These are phyloP conservation scores for Ptilodon capucinus DNA, from an alignment of 2,888 invertebrate genomes.

Conservation along the genomic window DNA sequence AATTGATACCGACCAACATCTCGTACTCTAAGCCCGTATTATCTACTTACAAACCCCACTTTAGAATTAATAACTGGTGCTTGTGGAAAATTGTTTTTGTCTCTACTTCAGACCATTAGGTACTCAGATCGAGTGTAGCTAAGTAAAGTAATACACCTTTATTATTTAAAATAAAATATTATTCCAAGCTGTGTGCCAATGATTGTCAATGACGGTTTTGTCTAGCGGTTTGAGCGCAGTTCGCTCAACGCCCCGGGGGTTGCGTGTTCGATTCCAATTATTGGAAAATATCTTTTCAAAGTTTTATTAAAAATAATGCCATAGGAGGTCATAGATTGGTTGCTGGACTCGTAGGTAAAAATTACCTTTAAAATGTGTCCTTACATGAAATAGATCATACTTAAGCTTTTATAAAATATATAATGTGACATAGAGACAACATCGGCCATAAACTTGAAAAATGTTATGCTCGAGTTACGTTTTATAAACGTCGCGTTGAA, in stretches of 20 bases:
- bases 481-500: slow-evolving; percentile 41
- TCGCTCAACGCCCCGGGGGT: no score
- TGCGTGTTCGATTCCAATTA: no score
- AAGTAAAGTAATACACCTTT: not conserved
- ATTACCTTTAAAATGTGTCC: no score
- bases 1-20: slow-evolving; percentile 33
- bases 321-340: no score
- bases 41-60: slow-evolving; percentile 33
- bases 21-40: slow-evolving; percentile 24
- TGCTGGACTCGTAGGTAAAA: no score
- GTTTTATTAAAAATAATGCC: no score
- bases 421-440: not conserved
- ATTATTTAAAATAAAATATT: not conserved
- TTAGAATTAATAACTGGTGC: slow-evolving; percentile 34
- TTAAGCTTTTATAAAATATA: not conserved
- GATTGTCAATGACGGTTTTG: no score
- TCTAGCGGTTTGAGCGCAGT: no score
- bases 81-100: slow-evolving; percentile 6
- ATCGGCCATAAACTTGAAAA: slow-evolving; percentile 8
- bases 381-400: no score
- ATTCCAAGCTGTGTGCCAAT: no score
- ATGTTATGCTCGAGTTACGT: slow-evolving; percentile 4
- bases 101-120: not conserved
- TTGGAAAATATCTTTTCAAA: no score
- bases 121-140: not conserved